Base-by-base conservation (phyloP, 2,113 vertebrate genomes). In the Mixornis gularis region DNA sequence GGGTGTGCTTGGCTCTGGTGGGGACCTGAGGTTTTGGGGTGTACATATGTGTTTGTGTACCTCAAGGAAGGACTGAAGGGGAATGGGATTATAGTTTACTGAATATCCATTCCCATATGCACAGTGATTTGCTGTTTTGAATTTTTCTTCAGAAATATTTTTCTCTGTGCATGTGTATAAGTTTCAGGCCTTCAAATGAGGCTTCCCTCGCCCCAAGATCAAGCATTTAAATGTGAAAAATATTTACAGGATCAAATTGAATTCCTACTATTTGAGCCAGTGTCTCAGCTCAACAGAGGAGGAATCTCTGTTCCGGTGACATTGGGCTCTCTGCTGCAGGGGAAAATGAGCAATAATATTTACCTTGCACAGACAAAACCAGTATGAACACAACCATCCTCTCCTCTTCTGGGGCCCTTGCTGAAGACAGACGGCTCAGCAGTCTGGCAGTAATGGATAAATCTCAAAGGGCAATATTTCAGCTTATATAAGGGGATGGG, bases 401-500 rank as follows among this genome's bases (percentile, higher is more conserved):
- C 70, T 87, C 74, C 87, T 92, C 36, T 85, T 76, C 71, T 66
- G 95, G 52, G 92, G 92, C 81, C 59, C 81, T 94, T 26, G n/a
- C 81, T 83, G 85, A 87, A 87, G 91, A 70, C 94, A 95, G 89
- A 83, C 43, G 1, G 81, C 71, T 93, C 81, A 82, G 81, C 59
- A 63, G 91, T 71, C 89, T 93, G 92, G 52, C 85, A 79, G 87
- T 63, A 58, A 89, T 77, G 70, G 81, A 82, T 90, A 76, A 94
- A 92, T 90, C 89, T 96, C 89, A 91, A 70, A 94, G 87, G 89
- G 87, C 92, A 93, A 56, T 92, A 93, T 93, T 94, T 94, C 94
- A 96, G 92, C 87, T 96, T 93, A 89, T 87, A 79, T 93, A 95
- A 95, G 87, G 68, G 81, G 79, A 87, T 85, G 68, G 68, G 94